A percentile compares a stretch with the other conserved stretches of the same genome.
Conservation (phyloP, 2,113 vertebrate species). For the mouse (Mus musculus) region DNA sequence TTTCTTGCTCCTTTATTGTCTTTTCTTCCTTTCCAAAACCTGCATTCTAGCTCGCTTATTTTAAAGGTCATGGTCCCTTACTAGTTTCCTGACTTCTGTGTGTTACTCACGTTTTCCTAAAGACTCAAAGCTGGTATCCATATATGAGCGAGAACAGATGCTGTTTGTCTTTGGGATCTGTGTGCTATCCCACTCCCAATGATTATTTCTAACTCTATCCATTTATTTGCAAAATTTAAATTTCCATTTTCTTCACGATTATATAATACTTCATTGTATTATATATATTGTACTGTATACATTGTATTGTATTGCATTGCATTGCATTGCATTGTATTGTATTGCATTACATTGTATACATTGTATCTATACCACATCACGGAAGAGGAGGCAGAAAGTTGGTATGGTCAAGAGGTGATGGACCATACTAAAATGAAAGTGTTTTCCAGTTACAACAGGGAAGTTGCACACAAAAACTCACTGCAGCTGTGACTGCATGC, state of each 20-base stretch:
- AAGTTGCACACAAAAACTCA: background rate
- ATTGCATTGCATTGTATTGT: too few relatives aligned
- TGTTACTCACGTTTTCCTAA: background rate
- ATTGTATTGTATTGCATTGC: background rate
- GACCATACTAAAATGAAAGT: background rate
- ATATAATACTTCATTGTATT: background rate
- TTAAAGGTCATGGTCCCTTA: too few relatives aligned
- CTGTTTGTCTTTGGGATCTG: background rate
- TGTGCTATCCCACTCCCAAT: background rate
- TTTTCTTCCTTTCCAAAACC: background rate
- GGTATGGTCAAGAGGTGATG: background rate
- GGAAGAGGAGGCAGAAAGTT: background rate
- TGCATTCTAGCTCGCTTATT: background rate
- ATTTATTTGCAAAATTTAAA: background rate
- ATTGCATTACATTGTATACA: background rate
- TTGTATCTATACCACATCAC: too few relatives aligned
- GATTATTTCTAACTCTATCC: background rate
- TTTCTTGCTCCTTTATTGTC: background rate
- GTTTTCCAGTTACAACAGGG: background rate
- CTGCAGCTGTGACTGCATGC: background rate
- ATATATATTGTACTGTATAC: too few relatives aligned
- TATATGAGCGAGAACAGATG: background rate
- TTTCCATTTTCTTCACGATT: background rate
- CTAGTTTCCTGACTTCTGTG: background rate
- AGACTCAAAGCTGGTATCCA: background rate